Evolutionary conservation across 2,797 vertebrate species (phyloP).

Genomic region (Manis javanica): DNA sequence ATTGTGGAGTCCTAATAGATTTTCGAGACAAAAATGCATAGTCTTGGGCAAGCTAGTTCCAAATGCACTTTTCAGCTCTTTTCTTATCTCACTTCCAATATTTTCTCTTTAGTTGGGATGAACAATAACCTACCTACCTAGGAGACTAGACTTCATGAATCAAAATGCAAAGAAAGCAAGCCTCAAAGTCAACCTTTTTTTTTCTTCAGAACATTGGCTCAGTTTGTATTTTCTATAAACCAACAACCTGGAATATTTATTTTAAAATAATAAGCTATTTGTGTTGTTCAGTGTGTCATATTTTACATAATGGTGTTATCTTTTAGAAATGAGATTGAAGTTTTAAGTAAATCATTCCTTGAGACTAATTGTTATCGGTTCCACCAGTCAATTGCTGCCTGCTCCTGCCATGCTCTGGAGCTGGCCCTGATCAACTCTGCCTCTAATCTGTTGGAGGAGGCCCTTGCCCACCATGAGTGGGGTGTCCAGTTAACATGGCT

Average conservation of each 20-base stretch:
- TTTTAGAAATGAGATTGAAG: background rate
- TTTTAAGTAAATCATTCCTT: background rate
- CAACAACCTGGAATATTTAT: background rate
- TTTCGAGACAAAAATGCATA: slow-evolving; percentile 72
- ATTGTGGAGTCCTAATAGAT: slow-evolving; percentile 80
- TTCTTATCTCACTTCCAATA: background rate
- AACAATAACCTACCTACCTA: background rate
- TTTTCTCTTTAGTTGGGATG: slow-evolving; percentile 62
- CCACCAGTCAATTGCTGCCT: background rate
- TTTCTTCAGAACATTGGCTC: background rate
- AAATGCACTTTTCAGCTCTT: slow-evolving; percentile 35
- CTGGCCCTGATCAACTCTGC: background rate
- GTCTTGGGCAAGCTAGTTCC: slow-evolving; percentile 44
- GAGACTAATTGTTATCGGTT: background rate
- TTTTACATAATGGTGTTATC: background rate
- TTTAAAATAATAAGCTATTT: slow-evolving; percentile 24
- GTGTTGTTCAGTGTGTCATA: background rate
- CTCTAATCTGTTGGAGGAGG: background rate
- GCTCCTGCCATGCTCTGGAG: background rate
- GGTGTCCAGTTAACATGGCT: no score
- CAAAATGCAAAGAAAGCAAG: slow-evolving; percentile 36
- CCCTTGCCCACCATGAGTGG: background rate
- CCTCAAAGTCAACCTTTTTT: background rate
- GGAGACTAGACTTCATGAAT: slow-evolving; percentile 15
- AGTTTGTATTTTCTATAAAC: background rate